phyloP scores from a whole-genome alignment of 2,797 vertebrate species.

The Spinus pinus region DNA sequence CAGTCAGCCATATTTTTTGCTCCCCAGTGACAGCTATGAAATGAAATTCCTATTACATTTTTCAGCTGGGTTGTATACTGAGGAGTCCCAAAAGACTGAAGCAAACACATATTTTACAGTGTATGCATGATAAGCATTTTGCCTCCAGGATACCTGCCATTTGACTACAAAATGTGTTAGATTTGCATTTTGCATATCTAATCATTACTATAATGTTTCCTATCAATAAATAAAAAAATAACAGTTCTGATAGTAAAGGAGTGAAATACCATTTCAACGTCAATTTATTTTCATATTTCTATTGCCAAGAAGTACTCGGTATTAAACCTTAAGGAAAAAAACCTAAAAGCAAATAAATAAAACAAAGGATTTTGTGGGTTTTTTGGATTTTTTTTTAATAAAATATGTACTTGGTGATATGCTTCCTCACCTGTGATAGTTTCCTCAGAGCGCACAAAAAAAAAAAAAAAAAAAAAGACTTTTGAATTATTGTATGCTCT shows the following conservation, averaged over 20 bases:
- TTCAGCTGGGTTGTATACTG: background rate
- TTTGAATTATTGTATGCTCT: background rate
- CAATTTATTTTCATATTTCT: background rate
- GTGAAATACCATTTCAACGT: background rate
- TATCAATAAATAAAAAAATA: constrained; percentile 17
- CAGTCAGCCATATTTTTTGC: background rate
- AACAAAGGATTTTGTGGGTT: background rate
- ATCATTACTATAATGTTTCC: background rate
- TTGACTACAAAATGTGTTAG: background rate
- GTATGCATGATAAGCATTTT: constrained; percentile 20
- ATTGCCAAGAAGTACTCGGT: background rate
- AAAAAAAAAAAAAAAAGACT: background rate
- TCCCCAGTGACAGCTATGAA: background rate
- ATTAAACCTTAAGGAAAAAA: background rate
- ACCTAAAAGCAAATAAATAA: background rate
- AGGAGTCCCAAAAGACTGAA: constrained; percentile 22
- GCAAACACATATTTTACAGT: constrained; percentile 10
- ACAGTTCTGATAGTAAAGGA: background rate
- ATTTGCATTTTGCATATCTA: constrained; percentile 30
- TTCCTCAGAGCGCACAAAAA: background rate
- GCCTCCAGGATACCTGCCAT: constrained; percentile 1
- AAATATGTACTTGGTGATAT: background rate
- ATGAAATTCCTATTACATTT: constrained; percentile 26
- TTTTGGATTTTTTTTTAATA: fast-evolving
- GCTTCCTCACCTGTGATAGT: background rate